Conservation (phyloP, 1,140 invertebrate species). For the Aplysia californica region DNA sequence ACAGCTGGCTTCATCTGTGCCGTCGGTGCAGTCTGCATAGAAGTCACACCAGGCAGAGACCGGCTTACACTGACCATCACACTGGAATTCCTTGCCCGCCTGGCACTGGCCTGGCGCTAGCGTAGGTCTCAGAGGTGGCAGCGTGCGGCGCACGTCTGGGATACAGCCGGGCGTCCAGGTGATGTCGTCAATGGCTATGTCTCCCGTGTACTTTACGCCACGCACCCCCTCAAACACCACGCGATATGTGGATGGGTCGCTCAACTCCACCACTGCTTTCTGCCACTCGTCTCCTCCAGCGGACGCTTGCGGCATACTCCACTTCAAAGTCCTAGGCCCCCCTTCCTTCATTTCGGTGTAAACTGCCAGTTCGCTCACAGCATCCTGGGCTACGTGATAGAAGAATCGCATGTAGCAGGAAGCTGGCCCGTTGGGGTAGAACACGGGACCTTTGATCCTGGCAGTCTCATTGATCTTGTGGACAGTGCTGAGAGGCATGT, state of each 20-base stretch:
- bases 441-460: constrained; percentile 70
- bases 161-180: constrained; percentile 17
- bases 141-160: constrained; percentile 25
- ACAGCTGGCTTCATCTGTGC: constrained; percentile 49
- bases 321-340: constrained; percentile 2
- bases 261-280: not conserved
- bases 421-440: constrained; percentile 40
- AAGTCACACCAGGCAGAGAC: constrained; percentile 74
- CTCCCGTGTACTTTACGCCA: constrained; percentile 34
- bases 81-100: constrained; percentile 46
- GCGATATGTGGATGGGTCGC: constrained; percentile 15
- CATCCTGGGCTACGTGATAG: constrained; percentile 57
- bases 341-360: constrained; percentile 24
- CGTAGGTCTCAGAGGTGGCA: constrained; percentile 43
- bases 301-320: not conserved
- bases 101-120: constrained; percentile 43
- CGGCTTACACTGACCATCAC: constrained; percentile 47
- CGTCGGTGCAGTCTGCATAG: constrained; percentile 70
- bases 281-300: constrained; percentile 8
- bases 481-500: constrained; percentile 72
- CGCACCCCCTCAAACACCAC: constrained; percentile 43
- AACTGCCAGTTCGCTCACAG: constrained; percentile 42
- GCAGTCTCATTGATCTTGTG: constrained; percentile 75
- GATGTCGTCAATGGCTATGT: constrained; percentile 51
- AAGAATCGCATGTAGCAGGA: constrained; percentile 65